Percentiles rank a stretch among this genome's conserved stretches.
Evolutionary conservation across 2,797 vertebrate species (phyloP).

Genomic region (Antennarius maculatus): DNA sequence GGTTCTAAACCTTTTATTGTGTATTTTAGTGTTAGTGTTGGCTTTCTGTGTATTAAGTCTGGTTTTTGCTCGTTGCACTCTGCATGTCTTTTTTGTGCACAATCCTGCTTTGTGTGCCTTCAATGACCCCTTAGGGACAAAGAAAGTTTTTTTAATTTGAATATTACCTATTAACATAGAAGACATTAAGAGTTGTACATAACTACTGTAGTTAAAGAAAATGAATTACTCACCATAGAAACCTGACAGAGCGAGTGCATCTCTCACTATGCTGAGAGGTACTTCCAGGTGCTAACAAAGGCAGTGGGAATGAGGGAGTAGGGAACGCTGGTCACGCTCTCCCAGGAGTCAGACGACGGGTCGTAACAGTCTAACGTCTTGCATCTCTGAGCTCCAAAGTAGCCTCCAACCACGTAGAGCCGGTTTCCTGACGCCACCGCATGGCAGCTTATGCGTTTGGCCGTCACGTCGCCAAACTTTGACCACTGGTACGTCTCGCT

Average conservation of each 20-base stretch:
- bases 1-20: too few species aligned
- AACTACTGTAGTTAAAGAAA: neutral
- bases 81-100: too few species aligned
- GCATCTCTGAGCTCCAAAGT: slow-evolving; percentile 87
- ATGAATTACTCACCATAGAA: slow-evolving; percentile 73
- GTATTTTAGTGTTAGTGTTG: too few species aligned
- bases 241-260: slow-evolving; percentile 1
- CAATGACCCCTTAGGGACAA: too few species aligned
- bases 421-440: slow-evolving; percentile 87
- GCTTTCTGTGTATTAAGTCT: too few species aligned
- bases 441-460: slow-evolving; percentile 87
- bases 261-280: slow-evolving; percentile 81
- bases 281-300: slow-evolving; percentile 91
- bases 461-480: slow-evolving; percentile 86
- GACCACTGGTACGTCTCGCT: slow-evolving; percentile 91
- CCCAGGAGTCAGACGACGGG: slow-evolving; percentile 86
- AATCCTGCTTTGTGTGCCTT: too few species aligned
- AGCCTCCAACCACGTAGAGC: slow-evolving; percentile 88
- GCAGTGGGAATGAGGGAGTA: slow-evolving; percentile 90
- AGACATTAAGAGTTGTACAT: slow-evolving; percentile 21
- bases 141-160: too few species aligned
- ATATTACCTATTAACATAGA: neutral
- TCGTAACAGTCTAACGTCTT: slow-evolving; percentile 90
- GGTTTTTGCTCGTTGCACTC: too few species aligned
- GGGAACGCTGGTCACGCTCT: slow-evolving; percentile 87